Evolutionary conservation across 1,140 invertebrate genomes (phyloP).

Genomic region (Eubasilissa regina): DNA sequence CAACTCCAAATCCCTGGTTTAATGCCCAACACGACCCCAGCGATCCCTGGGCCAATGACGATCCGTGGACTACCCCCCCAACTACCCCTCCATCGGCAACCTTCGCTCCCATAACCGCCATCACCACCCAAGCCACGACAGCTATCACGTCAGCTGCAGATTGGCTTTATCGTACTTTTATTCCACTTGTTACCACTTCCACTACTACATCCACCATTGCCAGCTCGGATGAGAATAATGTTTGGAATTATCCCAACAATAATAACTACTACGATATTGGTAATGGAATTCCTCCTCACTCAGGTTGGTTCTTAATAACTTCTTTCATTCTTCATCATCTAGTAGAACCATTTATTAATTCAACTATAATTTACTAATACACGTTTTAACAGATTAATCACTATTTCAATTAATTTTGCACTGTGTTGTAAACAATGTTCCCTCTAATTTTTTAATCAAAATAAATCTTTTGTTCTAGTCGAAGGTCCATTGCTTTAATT

Average conservation of each 20-base stretch:
- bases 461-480: too few relatives aligned
- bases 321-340: conserved; percentile 5
- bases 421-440: too few relatives aligned
- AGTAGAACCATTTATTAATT: too few relatives aligned
- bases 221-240: conserved; percentile 46
- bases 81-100: conserved; percentile 45
- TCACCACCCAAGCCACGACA: conserved; percentile 65
- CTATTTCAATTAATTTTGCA: too few relatives aligned
- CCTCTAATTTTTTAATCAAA: too few relatives aligned
- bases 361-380: too few relatives aligned
- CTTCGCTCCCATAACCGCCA: conserved; percentile 66
- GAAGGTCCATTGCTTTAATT: too few relatives aligned
- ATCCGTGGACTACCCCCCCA: conserved; percentile 68
- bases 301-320: conserved; percentile 52
- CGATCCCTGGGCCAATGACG: conserved; percentile 70
- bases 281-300: conserved; percentile 33
- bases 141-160: conserved; percentile 72
- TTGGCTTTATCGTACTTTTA: conserved; percentile 69
- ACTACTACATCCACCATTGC: conserved; percentile 61
- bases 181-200: conserved; percentile 67
- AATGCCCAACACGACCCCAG: conserved; percentile 63
- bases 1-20: conserved; percentile 52
- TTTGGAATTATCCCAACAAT: conserved; percentile 54
- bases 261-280: conserved; percentile 53
- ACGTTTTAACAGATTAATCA: too few relatives aligned